These are phyloP conservation scores for Drosophila prolongata DNA, from an alignment of 2,888 invertebrate species.

Conservation along the genomic window DNA sequence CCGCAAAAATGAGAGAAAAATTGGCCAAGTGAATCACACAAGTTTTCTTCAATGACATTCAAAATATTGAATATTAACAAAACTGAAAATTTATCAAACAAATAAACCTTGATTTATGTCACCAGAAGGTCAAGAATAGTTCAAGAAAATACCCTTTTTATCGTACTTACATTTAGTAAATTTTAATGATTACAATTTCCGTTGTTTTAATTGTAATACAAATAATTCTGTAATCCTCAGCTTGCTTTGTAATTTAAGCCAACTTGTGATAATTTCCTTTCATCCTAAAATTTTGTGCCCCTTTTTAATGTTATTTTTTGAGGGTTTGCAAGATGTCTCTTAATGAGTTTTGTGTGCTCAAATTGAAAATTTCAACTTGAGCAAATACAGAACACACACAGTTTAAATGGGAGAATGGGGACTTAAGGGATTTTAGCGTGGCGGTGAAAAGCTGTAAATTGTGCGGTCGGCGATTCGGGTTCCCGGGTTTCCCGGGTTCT, in stretches of 20 bases:
- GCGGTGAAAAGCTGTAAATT: constrained; percentile 49
- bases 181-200: too few relatives aligned
- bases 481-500: constrained; percentile 46
- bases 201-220: too few relatives aligned
- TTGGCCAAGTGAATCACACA: background rate
- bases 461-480: constrained; percentile 59
- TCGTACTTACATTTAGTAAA: too few relatives aligned
- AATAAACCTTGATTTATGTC: too few relatives aligned
- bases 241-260: too few relatives aligned
- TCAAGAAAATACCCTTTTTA: too few relatives aligned
- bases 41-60: background rate
- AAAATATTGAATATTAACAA: too few relatives aligned
- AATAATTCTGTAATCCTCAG: too few relatives aligned
- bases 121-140: too few relatives aligned
- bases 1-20: background rate
- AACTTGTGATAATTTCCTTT: constrained; percentile 17
- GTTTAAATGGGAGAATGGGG: background rate
- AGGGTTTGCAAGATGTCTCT: constrained; percentile 27
- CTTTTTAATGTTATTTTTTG: constrained; percentile 13
- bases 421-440: constrained; percentile 2
- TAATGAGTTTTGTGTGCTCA: constrained; percentile 41
- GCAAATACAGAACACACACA: constrained; percentile 31
- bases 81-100: too few relatives aligned
- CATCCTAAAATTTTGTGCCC: constrained; percentile 23
- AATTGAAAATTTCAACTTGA: constrained; percentile 42